Evolutionary conservation across 2,888 invertebrate genomes (phyloP).

Genomic region (Scotopteryx bipunctaria): DNA sequence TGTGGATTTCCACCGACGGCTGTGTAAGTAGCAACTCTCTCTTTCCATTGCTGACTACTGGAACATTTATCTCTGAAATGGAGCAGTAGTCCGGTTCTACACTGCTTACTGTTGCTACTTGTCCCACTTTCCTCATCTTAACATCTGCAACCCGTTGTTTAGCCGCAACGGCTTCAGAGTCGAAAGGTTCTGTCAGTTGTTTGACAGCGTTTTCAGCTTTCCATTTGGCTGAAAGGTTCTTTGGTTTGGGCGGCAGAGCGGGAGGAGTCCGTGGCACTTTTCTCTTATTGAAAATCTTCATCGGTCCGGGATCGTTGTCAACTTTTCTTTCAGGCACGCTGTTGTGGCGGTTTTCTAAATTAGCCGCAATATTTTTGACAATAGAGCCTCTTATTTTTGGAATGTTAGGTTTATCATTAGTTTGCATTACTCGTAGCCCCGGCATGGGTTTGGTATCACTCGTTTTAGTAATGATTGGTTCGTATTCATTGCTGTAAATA

Average conservation of each 20-base stretch:
- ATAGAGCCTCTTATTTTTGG: conserved; percentile 79
- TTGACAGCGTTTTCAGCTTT: conserved; percentile 80
- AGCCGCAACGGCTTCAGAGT: conserved; percentile 83
- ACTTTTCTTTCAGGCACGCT: conserved; percentile 70
- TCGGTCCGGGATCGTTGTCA: conserved; percentile 67
- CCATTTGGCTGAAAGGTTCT: conserved; percentile 87
- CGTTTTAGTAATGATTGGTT: conserved; percentile 85
- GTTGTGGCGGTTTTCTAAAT: conserved; percentile 73
- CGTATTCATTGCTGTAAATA: conserved; percentile 89
- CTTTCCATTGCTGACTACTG: conserved; percentile 83
- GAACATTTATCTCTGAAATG: conserved; percentile 88
- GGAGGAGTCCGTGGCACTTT: conserved; percentile 87
- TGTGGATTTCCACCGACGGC: conserved; percentile 80
- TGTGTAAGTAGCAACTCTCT: conserved; percentile 80
- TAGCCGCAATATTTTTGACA: conserved; percentile 78
- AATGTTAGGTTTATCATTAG: conserved; percentile 57
- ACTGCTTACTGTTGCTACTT: conserved; percentile 75
- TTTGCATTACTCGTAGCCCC: conserved; percentile 55
- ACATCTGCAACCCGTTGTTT: conserved; percentile 84
- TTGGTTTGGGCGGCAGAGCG: conserved; percentile 91
- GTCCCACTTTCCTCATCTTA: conserved; percentile 80
- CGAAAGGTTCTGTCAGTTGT: conserved; percentile 70
- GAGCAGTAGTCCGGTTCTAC: conserved; percentile 90
- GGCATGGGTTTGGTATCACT: conserved; percentile 63
- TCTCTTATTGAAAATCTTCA: conserved; percentile 78